phyloP scores from a whole-genome alignment of 2,888 invertebrate species.

The Microctonus hyperodae region DNA sequence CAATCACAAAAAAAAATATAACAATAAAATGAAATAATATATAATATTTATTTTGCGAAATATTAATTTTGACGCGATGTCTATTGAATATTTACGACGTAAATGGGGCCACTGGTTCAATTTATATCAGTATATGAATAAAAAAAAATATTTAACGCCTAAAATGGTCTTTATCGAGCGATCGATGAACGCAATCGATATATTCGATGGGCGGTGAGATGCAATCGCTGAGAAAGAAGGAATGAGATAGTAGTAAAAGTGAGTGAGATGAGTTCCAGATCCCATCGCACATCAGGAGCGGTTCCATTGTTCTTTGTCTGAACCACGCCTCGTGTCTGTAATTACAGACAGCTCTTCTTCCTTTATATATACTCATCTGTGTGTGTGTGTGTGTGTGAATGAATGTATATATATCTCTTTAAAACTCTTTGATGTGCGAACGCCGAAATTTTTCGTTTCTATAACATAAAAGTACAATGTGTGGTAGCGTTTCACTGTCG shows the following conservation, averaged over 20 bases:
- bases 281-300: slow-evolving; percentile 54
- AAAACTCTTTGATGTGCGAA: slow-evolving; percentile 60
- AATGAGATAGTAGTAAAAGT: slow-evolving; percentile 20
- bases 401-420: slow-evolving; percentile 31
- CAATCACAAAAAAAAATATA: too few species aligned
- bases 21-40: too few species aligned
- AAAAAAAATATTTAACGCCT: slow-evolving; percentile 55
- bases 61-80: too few species aligned
- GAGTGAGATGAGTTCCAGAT: slow-evolving; percentile 48
- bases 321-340: slow-evolving; percentile 62
- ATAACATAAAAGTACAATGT: too few species aligned
- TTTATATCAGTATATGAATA: too few species aligned
- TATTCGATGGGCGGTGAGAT: slow-evolving; percentile 52
- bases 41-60: too few species aligned
- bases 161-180: slow-evolving; percentile 55
- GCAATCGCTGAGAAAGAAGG: slow-evolving; percentile 48
- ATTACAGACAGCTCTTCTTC: slow-evolving; percentile 56
- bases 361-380: slow-evolving; percentile 38
- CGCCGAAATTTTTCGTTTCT: slow-evolving; percentile 32
- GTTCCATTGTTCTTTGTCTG: slow-evolving; percentile 60
- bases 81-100: too few species aligned
- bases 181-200: slow-evolving; percentile 58
- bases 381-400: too few species aligned
- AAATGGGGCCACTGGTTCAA: too few species aligned
- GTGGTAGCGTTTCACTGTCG: too few species aligned